phyloP scores from a whole-genome alignment of 2,113 vertebrate species.

The Hemicordylus capensis region DNA sequence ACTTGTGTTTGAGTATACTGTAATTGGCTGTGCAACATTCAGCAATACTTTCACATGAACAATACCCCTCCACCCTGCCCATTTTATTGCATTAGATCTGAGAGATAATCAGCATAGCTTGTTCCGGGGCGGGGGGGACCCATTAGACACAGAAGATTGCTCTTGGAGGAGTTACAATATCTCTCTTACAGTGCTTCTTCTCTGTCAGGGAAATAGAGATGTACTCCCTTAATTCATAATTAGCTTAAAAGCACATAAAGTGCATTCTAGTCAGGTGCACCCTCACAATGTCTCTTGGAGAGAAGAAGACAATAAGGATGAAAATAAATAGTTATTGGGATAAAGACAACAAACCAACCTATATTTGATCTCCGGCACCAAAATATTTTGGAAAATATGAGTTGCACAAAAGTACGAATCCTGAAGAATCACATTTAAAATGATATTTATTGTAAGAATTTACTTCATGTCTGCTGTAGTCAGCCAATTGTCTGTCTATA shows the following conservation, averaged over 20 bases:
- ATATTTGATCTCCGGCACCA: not conserved
- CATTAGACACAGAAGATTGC: conserved; percentile 33
- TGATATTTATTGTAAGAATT: not conserved
- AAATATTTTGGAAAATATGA: conserved; percentile 30
- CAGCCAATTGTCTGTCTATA: fast-evolving
- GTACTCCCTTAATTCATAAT: conserved; percentile 18
- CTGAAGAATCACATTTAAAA: not conserved
- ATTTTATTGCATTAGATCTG: conserved; percentile 34
- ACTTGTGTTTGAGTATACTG: conserved; percentile 27
- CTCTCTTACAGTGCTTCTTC: conserved; percentile 21
- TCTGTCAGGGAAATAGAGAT: conserved; percentile 32
- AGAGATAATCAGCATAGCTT: conserved; percentile 42
- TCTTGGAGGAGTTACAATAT: conserved; percentile 45
- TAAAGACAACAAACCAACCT: not conserved
- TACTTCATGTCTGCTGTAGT: not conserved
- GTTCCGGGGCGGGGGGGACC: conserved; percentile 33
- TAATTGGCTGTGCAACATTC: conserved; percentile 32
- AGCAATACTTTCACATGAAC: not conserved
- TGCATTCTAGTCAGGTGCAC: not conserved
- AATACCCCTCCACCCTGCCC: not conserved
- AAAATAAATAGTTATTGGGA: not conserved
- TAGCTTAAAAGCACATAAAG: conserved; percentile 37
- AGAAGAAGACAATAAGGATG: not conserved
- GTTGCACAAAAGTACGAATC: not conserved
- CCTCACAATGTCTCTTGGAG: not conserved